Evolutionary conservation across 2,888 invertebrate genomes (phyloP).

Genomic region (Nomada fucata): DNA sequence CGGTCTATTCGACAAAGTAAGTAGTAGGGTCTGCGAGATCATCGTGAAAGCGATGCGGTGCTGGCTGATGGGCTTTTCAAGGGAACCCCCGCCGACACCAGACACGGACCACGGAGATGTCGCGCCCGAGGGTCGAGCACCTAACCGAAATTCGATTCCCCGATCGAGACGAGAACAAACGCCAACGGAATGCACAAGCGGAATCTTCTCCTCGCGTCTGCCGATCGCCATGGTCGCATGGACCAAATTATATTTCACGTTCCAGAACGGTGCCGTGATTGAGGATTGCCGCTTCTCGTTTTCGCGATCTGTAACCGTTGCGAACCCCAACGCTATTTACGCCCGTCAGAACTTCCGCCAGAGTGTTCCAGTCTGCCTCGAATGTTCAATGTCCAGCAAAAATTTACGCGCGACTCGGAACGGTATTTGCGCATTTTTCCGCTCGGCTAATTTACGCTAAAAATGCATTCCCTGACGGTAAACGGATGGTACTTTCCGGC

Average conservation of each 20-base stretch:
- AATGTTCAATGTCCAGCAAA: too few relatives aligned
- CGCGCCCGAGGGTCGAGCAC: constrained; percentile 39
- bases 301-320: not conserved
- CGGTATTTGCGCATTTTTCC: too few relatives aligned
- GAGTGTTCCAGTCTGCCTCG: too few relatives aligned
- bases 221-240: not conserved
- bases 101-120: constrained; percentile 14
- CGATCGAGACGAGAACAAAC: constrained; percentile 66
- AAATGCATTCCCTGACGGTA: constrained; percentile 14
- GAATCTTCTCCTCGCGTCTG: constrained; percentile 42
- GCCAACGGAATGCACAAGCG: constrained; percentile 69
- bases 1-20: constrained; percentile 59
- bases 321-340: not conserved
- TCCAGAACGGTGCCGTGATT: not conserved
- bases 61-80: constrained; percentile 49
- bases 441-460: constrained; percentile 5
- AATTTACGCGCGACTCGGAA: too few relatives aligned
- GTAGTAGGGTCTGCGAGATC: constrained; percentile 53
- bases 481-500: not conserved
- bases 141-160: constrained; percentile 72
- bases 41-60: constrained; percentile 53
- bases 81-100: constrained; percentile 18
- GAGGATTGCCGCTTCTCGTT: not conserved
- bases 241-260: constrained; percentile 5
- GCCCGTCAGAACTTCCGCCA: too few relatives aligned